These are phyloP conservation scores for Etheostoma nigrum DNA, from an alignment of 2,797 vertebrate species.

Conservation along the genomic window DNA sequence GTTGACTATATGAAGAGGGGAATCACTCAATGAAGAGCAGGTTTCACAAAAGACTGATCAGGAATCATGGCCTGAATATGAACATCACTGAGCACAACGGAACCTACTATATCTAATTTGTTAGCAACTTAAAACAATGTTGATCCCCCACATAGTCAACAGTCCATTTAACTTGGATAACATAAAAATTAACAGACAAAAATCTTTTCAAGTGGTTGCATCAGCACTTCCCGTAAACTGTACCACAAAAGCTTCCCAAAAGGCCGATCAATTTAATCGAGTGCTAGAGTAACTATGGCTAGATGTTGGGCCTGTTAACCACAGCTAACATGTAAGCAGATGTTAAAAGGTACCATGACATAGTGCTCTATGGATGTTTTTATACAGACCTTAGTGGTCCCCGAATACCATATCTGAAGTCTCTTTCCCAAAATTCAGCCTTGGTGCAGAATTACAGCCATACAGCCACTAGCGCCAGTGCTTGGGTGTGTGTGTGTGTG, in stretches of 20 bases:
- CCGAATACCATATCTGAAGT: no score
- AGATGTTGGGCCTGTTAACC: slow-evolving; percentile 35
- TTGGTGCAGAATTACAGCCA: no score
- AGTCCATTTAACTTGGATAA: slow-evolving; percentile 61
- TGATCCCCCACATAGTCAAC: slow-evolving; percentile 45
- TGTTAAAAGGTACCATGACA: background rate
- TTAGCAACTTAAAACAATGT: background rate
- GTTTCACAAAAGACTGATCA: slow-evolving; percentile 4
- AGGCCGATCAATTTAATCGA: slow-evolving; percentile 42
- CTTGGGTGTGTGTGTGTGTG: no score
- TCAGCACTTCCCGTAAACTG: slow-evolving; percentile 45
- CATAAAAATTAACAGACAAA: slow-evolving; percentile 48
- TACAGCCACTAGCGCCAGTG: no score
- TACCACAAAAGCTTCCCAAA: slow-evolving; percentile 44
- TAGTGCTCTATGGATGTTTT: no score
- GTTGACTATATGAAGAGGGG: slow-evolving; percentile 35
- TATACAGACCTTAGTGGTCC: no score
- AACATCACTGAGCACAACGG: background rate
- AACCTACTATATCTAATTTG: background rate
- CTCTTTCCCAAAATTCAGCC: no score
- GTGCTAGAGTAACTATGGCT: slow-evolving; percentile 25
- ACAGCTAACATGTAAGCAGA: slow-evolving; percentile 17
- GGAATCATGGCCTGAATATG: slow-evolving; percentile 1
- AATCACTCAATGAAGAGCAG: background rate
- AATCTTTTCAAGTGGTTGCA: slow-evolving; percentile 44